A percentile compares a stretch with the other conserved stretches of the same genome.
Conservation (phyloP, 2,888 invertebrate genomes). For the Fragum sueziense region DNA sequence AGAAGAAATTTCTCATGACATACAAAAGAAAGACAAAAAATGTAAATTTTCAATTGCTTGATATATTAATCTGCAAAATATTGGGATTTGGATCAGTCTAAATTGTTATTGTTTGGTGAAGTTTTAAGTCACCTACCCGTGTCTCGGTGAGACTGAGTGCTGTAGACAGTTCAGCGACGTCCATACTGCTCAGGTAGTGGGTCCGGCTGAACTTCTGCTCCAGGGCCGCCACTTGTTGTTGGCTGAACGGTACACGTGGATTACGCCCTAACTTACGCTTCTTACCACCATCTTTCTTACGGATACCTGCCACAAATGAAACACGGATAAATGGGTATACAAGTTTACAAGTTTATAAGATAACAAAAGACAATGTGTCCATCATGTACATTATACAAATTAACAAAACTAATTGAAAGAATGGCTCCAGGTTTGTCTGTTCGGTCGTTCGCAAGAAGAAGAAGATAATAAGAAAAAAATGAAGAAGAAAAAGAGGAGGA, state of each 20-base stretch:
- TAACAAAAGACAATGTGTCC: no score
- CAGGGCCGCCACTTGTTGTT: constrained; percentile 79
- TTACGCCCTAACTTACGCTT: constrained; percentile 81
- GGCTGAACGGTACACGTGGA: constrained; percentile 81
- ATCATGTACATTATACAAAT: no score
- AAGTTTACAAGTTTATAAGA: no score
- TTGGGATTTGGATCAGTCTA: background rate
- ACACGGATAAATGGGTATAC: no score
- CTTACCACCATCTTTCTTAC: constrained; percentile 77
- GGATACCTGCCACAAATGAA: constrained; percentile 74
- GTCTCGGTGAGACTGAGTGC: constrained; percentile 81
- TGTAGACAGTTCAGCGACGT: constrained; percentile 81
- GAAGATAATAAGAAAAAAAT: no score
- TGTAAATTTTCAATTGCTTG: no score
- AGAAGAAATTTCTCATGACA: background rate
- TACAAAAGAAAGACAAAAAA: no score
- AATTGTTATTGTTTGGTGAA: no score
- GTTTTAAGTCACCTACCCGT: constrained; percentile 78
- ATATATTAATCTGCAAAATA: background rate
- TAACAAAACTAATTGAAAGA: no score
- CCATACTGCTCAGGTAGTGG: constrained; percentile 81
- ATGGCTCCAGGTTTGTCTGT: no score
- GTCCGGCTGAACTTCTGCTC: constrained; percentile 80
- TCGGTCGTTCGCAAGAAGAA: no score
- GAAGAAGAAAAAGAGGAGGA: no score